Percentiles rank a stretch among this genome's conserved stretches.
Evolutionary conservation across 2,113 vertebrate species (phyloP).

Genomic region (Bubo blakistoni): DNA sequence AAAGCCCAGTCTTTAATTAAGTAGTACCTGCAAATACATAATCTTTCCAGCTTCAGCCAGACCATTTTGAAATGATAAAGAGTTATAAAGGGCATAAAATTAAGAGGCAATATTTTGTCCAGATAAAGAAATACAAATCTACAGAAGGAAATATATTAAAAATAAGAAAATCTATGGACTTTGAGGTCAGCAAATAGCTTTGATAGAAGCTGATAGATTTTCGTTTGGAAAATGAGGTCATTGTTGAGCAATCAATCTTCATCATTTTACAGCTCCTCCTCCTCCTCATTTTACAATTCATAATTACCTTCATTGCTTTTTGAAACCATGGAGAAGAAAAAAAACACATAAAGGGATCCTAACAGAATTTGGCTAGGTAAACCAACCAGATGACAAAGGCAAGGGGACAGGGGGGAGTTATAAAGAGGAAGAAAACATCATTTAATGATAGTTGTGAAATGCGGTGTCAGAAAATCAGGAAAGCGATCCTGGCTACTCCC

Average conservation of each 20-base stretch:
- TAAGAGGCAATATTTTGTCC: not conserved
- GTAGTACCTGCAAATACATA: not conserved
- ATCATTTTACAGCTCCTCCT: not conserved
- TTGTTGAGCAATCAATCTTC: not conserved
- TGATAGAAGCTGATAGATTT: not conserved
- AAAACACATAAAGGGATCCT: not conserved
- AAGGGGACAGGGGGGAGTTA: not conserved
- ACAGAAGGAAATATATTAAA: not conserved
- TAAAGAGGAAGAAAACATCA: slow-evolving; percentile 14
- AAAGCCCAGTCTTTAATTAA: not conserved
- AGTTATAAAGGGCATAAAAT: not conserved
- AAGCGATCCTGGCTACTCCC: not conserved
- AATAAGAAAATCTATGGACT: not conserved
- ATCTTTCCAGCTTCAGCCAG: not conserved
- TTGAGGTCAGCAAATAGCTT: not conserved
- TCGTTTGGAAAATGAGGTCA: not conserved
- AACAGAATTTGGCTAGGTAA: slow-evolving; percentile 22
- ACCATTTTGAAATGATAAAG: not conserved
- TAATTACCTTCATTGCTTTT: slow-evolving; percentile 18
- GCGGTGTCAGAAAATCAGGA: slow-evolving; percentile 1
- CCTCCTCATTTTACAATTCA: not conserved
- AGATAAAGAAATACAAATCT: not conserved
- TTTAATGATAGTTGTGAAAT: not conserved
- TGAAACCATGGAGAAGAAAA: slow-evolving; percentile 33
- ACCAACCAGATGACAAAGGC: slow-evolving; percentile 29